These are phyloP conservation scores for Bovichtus diacanthus DNA, from an alignment of 2,797 vertebrate species.

Conservation along the genomic window DNA sequence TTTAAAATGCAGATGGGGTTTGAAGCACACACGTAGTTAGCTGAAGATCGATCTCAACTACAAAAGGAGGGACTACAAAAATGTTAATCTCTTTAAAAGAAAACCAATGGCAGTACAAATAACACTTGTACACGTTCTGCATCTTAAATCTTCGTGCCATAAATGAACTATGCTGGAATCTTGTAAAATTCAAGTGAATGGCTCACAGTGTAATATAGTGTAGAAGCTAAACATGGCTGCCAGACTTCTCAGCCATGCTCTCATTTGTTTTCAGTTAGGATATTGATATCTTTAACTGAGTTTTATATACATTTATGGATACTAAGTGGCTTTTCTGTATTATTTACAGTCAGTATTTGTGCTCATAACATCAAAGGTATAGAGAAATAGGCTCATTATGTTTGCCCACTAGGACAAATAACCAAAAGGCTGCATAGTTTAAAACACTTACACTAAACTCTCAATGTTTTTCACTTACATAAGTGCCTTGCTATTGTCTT, in stretches of 20 bases:
- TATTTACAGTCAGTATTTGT: neutral
- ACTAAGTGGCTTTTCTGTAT: neutral
- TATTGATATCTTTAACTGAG: neutral
- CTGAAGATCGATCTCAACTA: neutral
- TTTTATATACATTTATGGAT: no score
- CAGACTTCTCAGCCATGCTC: neutral
- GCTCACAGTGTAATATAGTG: neutral
- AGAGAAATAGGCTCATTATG: neutral
- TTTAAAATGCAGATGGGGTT: neutral
- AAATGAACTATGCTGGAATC: neutral
- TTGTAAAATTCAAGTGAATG: neutral
- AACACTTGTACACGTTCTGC: neutral
- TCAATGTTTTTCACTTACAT: neutral
- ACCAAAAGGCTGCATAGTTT: neutral
- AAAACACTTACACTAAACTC: neutral
- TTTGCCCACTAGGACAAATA: neutral
- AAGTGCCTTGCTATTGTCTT: conserved; percentile 20
- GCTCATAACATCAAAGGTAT: neutral
- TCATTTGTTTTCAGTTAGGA: neutral
- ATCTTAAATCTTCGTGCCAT: conserved; percentile 2
- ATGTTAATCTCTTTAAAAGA: neutral
- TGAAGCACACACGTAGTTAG: neutral
- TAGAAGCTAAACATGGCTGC: neutral
- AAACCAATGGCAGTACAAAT: neutral
- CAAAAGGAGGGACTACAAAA: neutral